Evolutionary conservation across 1,140 invertebrate species (phyloP), one percentile per base, ranked within the genome.

Genomic region (Telenomus remus): DNA sequence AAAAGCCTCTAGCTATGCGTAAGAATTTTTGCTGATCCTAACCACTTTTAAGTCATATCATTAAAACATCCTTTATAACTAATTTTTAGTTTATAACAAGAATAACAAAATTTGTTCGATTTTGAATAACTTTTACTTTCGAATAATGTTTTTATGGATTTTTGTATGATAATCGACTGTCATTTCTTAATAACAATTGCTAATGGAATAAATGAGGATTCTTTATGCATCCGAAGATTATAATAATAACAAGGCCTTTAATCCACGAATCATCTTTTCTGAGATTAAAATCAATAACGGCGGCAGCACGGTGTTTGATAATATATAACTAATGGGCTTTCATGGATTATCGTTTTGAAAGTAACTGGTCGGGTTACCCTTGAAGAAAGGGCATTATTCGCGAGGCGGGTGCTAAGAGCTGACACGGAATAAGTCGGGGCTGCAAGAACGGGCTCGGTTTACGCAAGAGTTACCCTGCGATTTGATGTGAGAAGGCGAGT

Each of bases 401-500:
- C 49, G 50, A 71, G 56, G 56, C 55, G 55, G 61, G 66, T 53
- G 63, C 70, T 71, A 74, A 74, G 76, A 70, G 76, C 66, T 66
- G 68, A 79, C 78, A 80, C 80, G 76, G 73, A 79, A 79, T 71
- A 75, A 76, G 65, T 55, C 55, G 63, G 59, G 74, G 71, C 71
- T 68, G 72, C 64, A 82, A 85, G 84, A 84, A 85, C 81, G 81
- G 80, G 83, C 80, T 84, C 75, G 78, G 81, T 85, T 84, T 84
- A 85, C 82, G 80, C 83, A 83, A 82, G 82, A 84, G 81, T 85
- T 84, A 82, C 68, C 78, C 66, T 39, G 77, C 78, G 83, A 84
- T 83, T 84, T 79, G 81, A 81, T 78, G 78, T 73, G 79, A 71
- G 79, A 79, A 71, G 78, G 65, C 79, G 81, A 84, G 82, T 81